Evolutionary conservation across 53 echinoderm and acorn worm species (phyloP).

Genomic region (Temnopleurus reevesii): DNA sequence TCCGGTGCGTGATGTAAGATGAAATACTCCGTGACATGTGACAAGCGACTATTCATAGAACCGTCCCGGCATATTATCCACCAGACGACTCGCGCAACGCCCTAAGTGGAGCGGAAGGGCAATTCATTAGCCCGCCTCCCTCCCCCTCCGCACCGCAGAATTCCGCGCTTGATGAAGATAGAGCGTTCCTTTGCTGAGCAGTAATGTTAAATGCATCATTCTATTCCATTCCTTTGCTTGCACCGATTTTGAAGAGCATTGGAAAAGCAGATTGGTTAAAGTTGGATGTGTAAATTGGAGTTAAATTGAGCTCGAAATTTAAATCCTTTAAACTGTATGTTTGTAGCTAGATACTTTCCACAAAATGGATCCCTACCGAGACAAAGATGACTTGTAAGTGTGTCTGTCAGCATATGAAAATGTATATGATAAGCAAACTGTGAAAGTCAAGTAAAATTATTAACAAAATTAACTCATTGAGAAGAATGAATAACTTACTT

Average conservation of each 20-base stretch:
- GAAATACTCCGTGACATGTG: conserved; percentile 23
- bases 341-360: too few species aligned
- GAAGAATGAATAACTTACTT: too few species aligned
- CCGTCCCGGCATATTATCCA: neutral
- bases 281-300: too few species aligned
- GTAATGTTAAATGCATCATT: conserved; percentile 7
- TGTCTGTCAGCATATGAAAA: too few species aligned
- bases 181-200: neutral
- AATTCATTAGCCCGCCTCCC: neutral
- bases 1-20: neutral
- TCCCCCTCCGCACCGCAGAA: neutral
- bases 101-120: conserved; percentile 1
- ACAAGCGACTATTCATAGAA: neutral
- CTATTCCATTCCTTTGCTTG: neutral
- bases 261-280: neutral
- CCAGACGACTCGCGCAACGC: neutral
- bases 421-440: too few species aligned
- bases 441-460: too few species aligned
- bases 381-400: too few species aligned
- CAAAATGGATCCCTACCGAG: too few species aligned
- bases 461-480: too few species aligned
- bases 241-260: conserved; percentile 13
- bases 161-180: neutral
- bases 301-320: too few species aligned
- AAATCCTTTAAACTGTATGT: too few species aligned